A percentile compares a stretch with the other conserved stretches of the same genome.
These are phyloP conservation scores for Andrena haemorrhoa DNA, from an alignment of 2,888 invertebrate genomes.

Conservation along the genomic window DNA sequence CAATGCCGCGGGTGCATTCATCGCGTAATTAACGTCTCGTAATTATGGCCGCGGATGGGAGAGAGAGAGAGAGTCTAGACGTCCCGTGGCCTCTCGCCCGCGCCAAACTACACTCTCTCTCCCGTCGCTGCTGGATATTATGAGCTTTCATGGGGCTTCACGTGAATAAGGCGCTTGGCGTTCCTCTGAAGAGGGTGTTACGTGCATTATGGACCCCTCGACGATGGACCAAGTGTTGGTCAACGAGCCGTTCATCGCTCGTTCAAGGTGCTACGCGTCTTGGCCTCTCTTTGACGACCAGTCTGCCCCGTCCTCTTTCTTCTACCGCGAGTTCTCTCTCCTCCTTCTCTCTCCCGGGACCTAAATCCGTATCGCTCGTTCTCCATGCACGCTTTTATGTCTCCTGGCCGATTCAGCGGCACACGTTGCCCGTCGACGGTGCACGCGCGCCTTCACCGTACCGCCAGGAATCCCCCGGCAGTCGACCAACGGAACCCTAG, in stretches of 20 bases:
- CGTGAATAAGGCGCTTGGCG: slow-evolving; percentile 74
- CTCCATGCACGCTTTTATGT: slow-evolving; percentile 24
- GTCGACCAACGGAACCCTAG: slow-evolving; percentile 37
- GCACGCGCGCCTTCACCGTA: slow-evolving; percentile 31
- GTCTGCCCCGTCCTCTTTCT: slow-evolving; percentile 20
- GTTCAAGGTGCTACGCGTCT: slow-evolving; percentile 65
- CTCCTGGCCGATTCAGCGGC: slow-evolving; percentile 27
- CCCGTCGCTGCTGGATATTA: slow-evolving; percentile 73
- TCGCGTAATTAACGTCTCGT: slow-evolving; percentile 80
- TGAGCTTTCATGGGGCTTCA: slow-evolving; percentile 74
- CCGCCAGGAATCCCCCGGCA: slow-evolving; percentile 41
- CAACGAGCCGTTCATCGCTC: slow-evolving; percentile 68
- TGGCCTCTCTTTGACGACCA: slow-evolving; percentile 56
- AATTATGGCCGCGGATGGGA: slow-evolving; percentile 75
- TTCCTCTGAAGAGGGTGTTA: slow-evolving; percentile 73
- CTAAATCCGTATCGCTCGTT: slow-evolving; percentile 16
- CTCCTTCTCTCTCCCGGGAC: slow-evolving; percentile 7
- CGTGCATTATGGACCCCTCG: slow-evolving; percentile 71
- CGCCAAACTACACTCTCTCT: slow-evolving; percentile 28
- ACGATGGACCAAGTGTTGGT: slow-evolving; percentile 69
- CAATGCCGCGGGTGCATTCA: slow-evolving; percentile 71
- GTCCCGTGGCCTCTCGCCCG: slow-evolving; percentile 47
- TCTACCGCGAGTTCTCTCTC: slow-evolving; percentile 41
- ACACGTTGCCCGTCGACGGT: slow-evolving; percentile 19
- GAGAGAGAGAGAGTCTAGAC: slow-evolving; percentile 61